Base-by-base conservation (phyloP, 2,888 invertebrate species). In the Nomada ruficornis region DNA sequence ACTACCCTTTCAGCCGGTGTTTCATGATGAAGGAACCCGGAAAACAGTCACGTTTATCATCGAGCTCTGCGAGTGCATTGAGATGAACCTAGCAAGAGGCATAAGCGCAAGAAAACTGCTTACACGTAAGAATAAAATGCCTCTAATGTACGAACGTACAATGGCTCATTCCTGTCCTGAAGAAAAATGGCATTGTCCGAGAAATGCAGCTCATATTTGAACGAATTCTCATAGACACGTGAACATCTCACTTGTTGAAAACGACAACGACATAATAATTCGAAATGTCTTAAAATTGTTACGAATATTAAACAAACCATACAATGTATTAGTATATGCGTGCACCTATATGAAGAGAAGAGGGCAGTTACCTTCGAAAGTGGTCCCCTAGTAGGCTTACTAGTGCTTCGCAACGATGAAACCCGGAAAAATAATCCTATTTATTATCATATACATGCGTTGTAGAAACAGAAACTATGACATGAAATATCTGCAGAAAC, bases 11-110 rank as follows among this genome's bases (percentile, higher is more conserved):
- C 50, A 36, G 42, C 50, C 29, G 62, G 44, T 72, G 62, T 57
- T 63, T 72, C 71, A 26, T 42, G 50, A 59, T 60, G 75, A 54
- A 74, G 82, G 65, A 76, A 72, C 63, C 77, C 74, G 86, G 86
- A 82, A 83, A 87, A 86, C 84, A 83, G 85, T 80, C 82, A 50
- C 80, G 85, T 86, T 86, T 86, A 88, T 88, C 86, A 88, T 83
- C 70, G 83, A 74, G 75, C 68, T 57, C 26, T 55, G 68, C 44
- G 55, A 57, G 71, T 74, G 59, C 72, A 77, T 63, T 67, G 65
- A 72, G 54, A 72, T 63, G 63, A 78, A 54, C 63, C 42, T 20
- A 52, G 50, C 29, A 55, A 13, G 57, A 52, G 29, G 73, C 77
- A 83, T 55, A 76, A 76, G 59, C 62, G 54, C 29, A 72, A 63